phyloP scores from a whole-genome alignment of 1,140 invertebrate species.

The Magallana gigas region DNA sequence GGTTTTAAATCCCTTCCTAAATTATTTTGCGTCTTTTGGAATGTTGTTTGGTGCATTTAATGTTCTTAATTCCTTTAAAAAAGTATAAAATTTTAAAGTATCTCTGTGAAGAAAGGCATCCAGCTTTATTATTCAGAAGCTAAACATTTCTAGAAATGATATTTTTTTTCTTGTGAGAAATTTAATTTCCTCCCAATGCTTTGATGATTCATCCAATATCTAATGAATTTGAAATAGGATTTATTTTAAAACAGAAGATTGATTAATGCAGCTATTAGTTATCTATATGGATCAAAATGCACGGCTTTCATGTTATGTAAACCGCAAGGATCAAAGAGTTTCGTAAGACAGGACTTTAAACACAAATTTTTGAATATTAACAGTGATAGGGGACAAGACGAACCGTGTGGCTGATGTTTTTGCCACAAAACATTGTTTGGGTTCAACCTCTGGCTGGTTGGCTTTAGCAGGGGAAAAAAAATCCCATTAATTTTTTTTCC shows the following conservation, averaged over 20 bases:
- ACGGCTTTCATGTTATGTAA: slow-evolving; percentile 11
- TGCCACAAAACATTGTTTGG: not conserved
- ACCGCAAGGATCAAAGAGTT: not conserved
- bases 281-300: slow-evolving; percentile 17
- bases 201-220: slow-evolving; percentile 12
- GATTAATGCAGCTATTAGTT: slow-evolving; percentile 30
- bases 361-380: slow-evolving; percentile 11
- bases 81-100: not conserved
- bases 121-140: not conserved
- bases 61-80: too few species aligned
- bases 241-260: not conserved
- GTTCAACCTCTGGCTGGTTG: not conserved
- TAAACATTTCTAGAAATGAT: not conserved
- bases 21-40: too few species aligned
- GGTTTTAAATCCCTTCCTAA: too few species aligned
- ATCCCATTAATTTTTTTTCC: not conserved
- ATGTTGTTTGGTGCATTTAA: too few species aligned
- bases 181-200: not conserved
- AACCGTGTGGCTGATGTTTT: not conserved
- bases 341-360: slow-evolving; percentile 26
- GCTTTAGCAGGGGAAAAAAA: not conserved
- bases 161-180: slow-evolving; percentile 9
- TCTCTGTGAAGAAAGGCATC: not conserved
- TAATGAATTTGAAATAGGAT: slow-evolving; percentile 27
- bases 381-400: not conserved